These are phyloP conservation scores for Sabatieria punctata DNA, from an alignment of 2,888 invertebrate genomes.

Conservation along the genomic window DNA sequence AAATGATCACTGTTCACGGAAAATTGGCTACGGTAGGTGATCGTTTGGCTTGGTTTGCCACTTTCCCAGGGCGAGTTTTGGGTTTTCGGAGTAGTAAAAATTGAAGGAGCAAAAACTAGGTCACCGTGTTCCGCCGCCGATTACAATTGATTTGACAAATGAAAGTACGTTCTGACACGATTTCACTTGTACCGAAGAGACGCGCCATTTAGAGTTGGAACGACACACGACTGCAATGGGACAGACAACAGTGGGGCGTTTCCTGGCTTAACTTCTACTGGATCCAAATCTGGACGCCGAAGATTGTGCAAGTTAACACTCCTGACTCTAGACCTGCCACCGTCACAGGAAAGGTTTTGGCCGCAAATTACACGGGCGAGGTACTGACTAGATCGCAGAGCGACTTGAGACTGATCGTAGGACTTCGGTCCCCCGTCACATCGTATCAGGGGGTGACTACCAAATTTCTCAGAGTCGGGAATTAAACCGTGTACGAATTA, in stretches of 20 bases:
- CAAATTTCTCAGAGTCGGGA: background rate
- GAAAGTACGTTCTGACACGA: too few species aligned
- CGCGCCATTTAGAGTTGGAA: conserved; percentile 32
- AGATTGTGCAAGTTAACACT: conserved; percentile 24
- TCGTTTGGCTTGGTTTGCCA: too few species aligned
- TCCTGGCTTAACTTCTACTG: conserved; percentile 33
- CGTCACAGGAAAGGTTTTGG: conserved; percentile 27
- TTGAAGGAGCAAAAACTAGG: too few species aligned
- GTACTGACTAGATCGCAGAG: conserved; percentile 2
- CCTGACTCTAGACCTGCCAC: conserved; percentile 20
- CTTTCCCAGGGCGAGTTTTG: too few species aligned
- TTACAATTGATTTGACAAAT: too few species aligned
- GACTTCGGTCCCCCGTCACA: background rate
- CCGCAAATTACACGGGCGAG: conserved; percentile 31
- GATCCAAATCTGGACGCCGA: conserved; percentile 30
- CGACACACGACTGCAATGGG: conserved; percentile 27
- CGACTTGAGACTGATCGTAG: background rate
- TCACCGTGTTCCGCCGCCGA: too few species aligned
- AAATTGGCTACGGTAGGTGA: conserved; percentile 23
- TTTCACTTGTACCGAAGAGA: too few species aligned
- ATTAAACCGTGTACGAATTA: too few species aligned
- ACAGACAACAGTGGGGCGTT: conserved; percentile 29
- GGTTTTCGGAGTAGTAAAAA: too few species aligned
- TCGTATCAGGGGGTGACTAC: background rate
- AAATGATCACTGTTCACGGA: conserved; percentile 25